Conservation (phyloP, 2,113 vertebrate genomes). For the Microtus pennsylvanicus region DNA sequence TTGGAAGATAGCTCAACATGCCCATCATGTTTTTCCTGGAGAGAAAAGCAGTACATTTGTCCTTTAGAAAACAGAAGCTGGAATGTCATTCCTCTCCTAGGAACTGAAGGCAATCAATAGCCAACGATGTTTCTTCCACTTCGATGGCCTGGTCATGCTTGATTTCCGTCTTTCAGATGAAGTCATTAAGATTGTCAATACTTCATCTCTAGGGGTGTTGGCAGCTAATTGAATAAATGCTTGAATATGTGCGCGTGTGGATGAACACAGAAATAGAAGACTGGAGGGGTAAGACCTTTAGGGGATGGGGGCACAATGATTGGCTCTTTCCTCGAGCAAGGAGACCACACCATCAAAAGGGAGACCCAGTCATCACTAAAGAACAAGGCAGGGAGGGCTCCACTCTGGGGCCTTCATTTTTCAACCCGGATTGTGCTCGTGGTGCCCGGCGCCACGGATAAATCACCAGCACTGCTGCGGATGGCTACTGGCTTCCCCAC, state of each 20-base stretch:
- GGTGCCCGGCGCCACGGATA: background rate
- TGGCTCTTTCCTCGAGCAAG: background rate
- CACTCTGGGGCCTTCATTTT: background rate
- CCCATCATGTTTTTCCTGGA: background rate
- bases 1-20: background rate
- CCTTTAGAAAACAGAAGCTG: background rate
- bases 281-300: background rate
- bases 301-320: background rate
- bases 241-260: background rate
- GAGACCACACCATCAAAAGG: background rate
- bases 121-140: slow-evolving; percentile 2
- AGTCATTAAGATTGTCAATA: background rate
- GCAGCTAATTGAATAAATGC: background rate
- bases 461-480: background rate
- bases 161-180: background rate
- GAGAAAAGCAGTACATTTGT: background rate
- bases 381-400: background rate
- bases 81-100: slow-evolving; percentile 19
- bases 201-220: background rate
- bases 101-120: background rate
- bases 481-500: background rate
- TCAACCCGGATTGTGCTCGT: background rate
- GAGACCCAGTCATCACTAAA: background rate
- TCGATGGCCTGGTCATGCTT: background rate
- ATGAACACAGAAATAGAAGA: background rate